phyloP scores from a whole-genome alignment of 2,888 invertebrate genomes.

The Machimus rusticus region DNA sequence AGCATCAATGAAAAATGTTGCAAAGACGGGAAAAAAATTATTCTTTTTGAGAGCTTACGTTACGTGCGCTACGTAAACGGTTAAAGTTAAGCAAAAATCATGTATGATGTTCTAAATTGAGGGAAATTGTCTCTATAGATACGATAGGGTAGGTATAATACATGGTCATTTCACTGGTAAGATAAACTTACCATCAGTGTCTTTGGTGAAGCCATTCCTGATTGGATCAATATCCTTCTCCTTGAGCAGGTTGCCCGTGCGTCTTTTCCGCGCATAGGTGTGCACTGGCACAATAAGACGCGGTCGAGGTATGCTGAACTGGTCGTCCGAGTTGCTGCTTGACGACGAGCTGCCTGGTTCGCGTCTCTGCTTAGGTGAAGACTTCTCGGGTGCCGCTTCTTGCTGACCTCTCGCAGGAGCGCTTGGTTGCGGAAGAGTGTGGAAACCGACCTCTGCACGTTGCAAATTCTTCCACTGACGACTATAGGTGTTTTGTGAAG shows the following conservation, averaged over 20 bases:
- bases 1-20: no score
- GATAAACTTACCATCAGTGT: slow-evolving; percentile 14
- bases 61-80: no score
- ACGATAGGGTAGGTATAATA: no score
- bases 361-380: slow-evolving; percentile 46
- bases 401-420: background rate
- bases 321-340: slow-evolving; percentile 65
- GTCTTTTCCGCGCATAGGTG: slow-evolving; percentile 81
- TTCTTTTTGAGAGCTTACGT: no score
- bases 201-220: slow-evolving; percentile 12
- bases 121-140: no score
- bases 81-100: no score
- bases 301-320: slow-evolving; percentile 84
- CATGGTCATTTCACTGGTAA: background rate
- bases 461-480: background rate
- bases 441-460: background rate
- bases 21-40: no score
- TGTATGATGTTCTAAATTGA: no score
- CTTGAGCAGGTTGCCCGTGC: slow-evolving; percentile 77
- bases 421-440: background rate
- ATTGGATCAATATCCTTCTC: slow-evolving; percentile 54
- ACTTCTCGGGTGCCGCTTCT: background rate
- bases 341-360: slow-evolving; percentile 52
- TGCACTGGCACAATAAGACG: slow-evolving; percentile 88
- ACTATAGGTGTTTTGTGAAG: slow-evolving; percentile 16